A percentile compares a stretch with the other conserved stretches of the same genome.
These are phyloP conservation scores for Thalassarche chlororhynchos DNA, from an alignment of 2,113 vertebrate species.

Conservation along the genomic window DNA sequence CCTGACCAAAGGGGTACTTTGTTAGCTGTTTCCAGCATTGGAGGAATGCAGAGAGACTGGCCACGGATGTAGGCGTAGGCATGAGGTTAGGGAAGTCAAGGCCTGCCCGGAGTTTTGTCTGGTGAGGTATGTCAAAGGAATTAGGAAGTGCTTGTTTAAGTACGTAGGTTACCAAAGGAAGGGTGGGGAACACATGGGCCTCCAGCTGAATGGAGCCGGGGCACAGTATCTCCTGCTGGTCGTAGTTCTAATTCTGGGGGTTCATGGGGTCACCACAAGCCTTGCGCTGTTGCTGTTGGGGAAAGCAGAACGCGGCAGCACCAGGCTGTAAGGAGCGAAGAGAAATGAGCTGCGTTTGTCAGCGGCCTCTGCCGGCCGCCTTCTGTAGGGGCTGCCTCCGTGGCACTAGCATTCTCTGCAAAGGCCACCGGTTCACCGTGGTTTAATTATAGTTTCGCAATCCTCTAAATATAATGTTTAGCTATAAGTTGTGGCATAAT, in stretches of 20 bases:
- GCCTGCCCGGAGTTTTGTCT: background rate
- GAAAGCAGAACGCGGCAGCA: background rate
- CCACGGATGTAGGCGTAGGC: fast-evolving
- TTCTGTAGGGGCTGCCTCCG: background rate
- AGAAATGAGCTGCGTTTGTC: background rate
- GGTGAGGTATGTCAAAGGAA: background rate
- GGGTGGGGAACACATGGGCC: background rate
- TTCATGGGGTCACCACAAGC: background rate
- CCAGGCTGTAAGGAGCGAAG: background rate
- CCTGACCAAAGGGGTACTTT: background rate
- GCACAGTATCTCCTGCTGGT: background rate
- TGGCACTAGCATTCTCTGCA: background rate
- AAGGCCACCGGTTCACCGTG: background rate
- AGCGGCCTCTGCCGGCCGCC: background rate
- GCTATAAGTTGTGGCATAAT: background rate
- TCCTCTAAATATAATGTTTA: background rate
- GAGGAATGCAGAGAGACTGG: background rate
- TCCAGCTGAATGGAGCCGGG: background rate
- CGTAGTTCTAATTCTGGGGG: background rate
- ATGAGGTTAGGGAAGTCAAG: background rate
- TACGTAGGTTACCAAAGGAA: fast-evolving
- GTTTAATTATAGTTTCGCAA: background rate
- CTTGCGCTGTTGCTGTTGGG: background rate
- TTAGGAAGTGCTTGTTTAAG: background rate
- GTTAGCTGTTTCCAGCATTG: background rate